A percentile compares a stretch with the other conserved stretches of the same genome.
Evolutionary conservation across 2,797 vertebrate species (phyloP).

Genomic region (Sternarchorhynchus goeldii): DNA sequence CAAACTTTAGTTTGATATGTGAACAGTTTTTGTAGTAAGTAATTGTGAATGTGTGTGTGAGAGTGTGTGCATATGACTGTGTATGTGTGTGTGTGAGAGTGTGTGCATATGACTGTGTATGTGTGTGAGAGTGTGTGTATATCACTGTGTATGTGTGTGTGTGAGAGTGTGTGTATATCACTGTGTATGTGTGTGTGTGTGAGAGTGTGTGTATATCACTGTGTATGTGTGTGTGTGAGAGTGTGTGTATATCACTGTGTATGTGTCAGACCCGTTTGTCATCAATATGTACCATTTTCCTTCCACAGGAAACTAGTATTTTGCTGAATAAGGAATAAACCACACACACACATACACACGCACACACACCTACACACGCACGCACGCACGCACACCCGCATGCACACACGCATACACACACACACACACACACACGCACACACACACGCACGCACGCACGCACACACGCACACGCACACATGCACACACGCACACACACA

Average conservation of each 20-base stretch:
- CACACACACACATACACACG: constrained; percentile 19
- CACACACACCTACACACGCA: constrained; percentile 26
- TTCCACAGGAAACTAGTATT: constrained; percentile 30
- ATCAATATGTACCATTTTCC: constrained; percentile 39
- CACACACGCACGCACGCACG: too few relatives aligned
- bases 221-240: constrained; percentile 11
- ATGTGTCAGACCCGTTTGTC: constrained; percentile 17
- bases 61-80: background rate
- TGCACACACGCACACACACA: too few relatives aligned
- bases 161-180: background rate
- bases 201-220: background rate
- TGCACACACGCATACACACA: constrained; percentile 36
- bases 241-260: constrained; percentile 13
- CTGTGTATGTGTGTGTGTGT: constrained; percentile 6
- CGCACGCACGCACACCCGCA: constrained; percentile 20
- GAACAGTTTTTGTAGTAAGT: background rate
- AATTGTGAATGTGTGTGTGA: background rate
- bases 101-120: too few relatives aligned
- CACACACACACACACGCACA: too few relatives aligned
- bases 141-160: background rate
- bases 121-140: background rate
- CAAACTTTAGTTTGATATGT: background rate
- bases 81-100: background rate
- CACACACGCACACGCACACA: too few relatives aligned
- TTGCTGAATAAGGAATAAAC: constrained; percentile 26